Conservation (phyloP, 1,140 invertebrate species). For the Bombus confusus region DNA sequence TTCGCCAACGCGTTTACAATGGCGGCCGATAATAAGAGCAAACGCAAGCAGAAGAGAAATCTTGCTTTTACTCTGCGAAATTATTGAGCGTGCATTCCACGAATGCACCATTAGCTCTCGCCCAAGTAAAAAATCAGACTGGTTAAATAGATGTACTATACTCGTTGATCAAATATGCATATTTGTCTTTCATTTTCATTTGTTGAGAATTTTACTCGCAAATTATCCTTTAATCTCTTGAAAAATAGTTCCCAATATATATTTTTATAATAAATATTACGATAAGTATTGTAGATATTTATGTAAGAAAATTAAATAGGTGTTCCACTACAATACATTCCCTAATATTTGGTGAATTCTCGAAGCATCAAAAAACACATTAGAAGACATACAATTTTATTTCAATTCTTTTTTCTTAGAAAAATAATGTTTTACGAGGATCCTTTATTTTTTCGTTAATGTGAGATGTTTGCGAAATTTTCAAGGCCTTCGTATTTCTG, state of each 20-base stretch:
- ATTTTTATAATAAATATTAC: no score
- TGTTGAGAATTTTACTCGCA: not conserved
- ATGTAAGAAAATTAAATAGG: no score
- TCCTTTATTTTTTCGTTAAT: not conserved
- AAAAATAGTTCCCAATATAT: no score
- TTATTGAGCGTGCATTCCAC: constrained; percentile 5
- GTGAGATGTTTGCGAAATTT: not conserved
- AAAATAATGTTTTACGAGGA: not conserved
- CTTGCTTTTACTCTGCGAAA: constrained; percentile 34
- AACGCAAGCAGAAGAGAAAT: constrained; percentile 42
- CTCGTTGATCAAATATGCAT: not conserved
- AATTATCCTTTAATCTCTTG: no score
- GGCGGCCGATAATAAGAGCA: constrained; percentile 20
- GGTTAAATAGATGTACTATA: not conserved
- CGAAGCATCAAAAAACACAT: not conserved
- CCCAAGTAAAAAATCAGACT: not conserved
- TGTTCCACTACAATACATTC: no score
- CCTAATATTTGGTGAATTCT: no score
- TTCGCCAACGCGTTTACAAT: not conserved
- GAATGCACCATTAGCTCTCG: not conserved
- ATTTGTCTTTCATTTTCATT: not conserved
- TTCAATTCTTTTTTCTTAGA: not conserved
- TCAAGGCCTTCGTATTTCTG: not conserved
- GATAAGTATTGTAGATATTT: no score
- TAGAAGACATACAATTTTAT: not conserved